phyloP scores from a whole-genome alignment of 2,113 vertebrate species.

The Daphoenositta chrysoptera region DNA sequence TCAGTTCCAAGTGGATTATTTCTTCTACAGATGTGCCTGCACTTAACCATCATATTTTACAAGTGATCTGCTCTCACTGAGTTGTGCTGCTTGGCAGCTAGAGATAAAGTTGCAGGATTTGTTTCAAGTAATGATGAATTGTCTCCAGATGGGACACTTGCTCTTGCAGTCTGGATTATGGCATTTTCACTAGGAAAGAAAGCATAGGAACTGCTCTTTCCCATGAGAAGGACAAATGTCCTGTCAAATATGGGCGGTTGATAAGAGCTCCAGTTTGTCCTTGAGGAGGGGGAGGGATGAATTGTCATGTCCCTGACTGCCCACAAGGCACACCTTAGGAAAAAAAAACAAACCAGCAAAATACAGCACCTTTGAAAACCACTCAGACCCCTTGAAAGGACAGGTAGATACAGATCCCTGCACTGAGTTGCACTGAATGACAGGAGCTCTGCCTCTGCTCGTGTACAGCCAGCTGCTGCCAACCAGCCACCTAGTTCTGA shows the following conservation, averaged over 20 bases:
- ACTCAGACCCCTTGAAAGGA: neutral
- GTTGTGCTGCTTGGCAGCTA: neutral
- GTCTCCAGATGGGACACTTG: neutral
- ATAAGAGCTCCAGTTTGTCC: neutral
- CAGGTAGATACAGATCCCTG: neutral
- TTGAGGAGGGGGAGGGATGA: neutral
- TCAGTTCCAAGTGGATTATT: neutral
- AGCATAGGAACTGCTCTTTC: neutral
- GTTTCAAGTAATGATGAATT: neutral
- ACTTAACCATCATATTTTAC: neutral
- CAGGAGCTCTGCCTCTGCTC: neutral
- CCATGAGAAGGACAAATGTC: neutral
- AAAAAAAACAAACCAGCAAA: neutral
- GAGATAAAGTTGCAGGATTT: neutral
- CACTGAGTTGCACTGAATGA: neutral
- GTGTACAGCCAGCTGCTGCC: rapidly evolving
- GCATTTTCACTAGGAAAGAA: neutral
- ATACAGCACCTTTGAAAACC: neutral
- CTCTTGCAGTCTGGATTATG: neutral
- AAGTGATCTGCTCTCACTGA: neutral
- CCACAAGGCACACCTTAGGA: neutral
- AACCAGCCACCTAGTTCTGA: neutral
- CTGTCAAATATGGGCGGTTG: neutral
- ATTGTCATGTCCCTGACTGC: neutral
- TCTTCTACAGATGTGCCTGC: neutral